Conservation (phyloP, 2,113 vertebrate genomes). For the Gorsachius goisagi region DNA sequence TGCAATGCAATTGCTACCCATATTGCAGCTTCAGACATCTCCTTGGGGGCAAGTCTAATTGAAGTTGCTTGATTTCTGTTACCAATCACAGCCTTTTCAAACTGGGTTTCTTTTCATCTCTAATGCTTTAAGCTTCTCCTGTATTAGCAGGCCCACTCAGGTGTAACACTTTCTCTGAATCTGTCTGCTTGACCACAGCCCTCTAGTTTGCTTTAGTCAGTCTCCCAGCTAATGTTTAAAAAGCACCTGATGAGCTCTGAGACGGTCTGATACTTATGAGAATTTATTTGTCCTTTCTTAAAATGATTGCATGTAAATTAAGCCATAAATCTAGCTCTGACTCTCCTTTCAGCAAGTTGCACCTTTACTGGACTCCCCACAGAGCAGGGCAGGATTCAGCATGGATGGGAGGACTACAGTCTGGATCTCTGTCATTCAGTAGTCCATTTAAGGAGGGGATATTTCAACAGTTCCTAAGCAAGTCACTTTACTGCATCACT, state of each 20-base stretch:
- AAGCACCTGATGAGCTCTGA: neutral
- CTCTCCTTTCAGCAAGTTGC: neutral
- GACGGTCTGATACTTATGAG: neutral
- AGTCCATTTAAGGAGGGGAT: neutral
- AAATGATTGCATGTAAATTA: conserved; percentile 4
- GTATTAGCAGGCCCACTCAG: conserved; percentile 11
- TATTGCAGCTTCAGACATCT: conserved; percentile 15
- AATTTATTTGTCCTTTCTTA: conserved; percentile 7
- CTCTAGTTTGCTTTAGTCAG: neutral
- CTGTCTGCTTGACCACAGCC: conserved; percentile 6
- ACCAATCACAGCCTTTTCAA: conserved; percentile 1
- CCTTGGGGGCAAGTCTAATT: conserved; percentile 50
- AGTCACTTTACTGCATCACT: neutral
- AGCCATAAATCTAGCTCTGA: neutral
- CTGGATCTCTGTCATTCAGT: neutral
- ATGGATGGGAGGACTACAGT: neutral
- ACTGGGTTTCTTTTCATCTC: neutral
- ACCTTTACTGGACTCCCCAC: neutral
- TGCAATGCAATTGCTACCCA: conserved; percentile 14
- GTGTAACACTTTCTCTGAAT: conserved; percentile 7
- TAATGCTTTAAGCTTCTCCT: neutral
- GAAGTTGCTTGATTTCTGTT: conserved; percentile 13
- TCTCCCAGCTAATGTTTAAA: neutral
- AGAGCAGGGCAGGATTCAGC: neutral
- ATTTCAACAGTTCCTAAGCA: neutral